phyloP scores from a whole-genome alignment of 2,113 vertebrate genomes.

The Anthoscopus minutus region DNA sequence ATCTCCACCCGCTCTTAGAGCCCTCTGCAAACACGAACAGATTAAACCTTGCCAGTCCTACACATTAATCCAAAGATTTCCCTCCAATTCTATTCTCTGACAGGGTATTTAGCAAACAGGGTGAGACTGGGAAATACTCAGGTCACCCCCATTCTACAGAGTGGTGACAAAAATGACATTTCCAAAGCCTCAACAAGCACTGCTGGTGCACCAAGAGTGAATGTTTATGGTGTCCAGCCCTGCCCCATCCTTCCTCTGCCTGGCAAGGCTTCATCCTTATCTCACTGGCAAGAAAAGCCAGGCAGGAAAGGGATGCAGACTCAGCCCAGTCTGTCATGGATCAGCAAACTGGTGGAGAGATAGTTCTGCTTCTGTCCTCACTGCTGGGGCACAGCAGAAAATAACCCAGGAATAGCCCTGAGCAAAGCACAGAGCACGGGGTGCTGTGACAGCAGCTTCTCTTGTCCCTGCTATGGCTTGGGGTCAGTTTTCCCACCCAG shows the following conservation, averaged over 20 bases:
- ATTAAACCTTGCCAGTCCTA: not conserved
- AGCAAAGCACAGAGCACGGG: not conserved
- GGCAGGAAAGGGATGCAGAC: not conserved
- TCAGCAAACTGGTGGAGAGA: not conserved
- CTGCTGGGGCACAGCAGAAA: not conserved
- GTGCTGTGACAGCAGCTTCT: not conserved
- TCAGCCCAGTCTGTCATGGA: not conserved
- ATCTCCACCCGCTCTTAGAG: not conserved
- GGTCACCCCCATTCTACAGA: not conserved
- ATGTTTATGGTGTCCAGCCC: not conserved
- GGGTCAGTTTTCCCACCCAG: not conserved
- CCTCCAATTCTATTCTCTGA: not conserved
- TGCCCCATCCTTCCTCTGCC: not conserved
- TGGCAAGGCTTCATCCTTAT: not conserved
- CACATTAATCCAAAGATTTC: not conserved
- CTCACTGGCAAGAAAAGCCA: not conserved
- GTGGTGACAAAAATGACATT: not conserved
- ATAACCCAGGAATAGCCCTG: not conserved
- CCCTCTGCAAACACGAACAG: not conserved
- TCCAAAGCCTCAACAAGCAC: fast-evolving
- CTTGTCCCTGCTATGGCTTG: fast-evolving
- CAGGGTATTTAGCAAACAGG: not conserved
- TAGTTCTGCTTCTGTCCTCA: not conserved
- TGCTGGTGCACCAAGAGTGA: not conserved
- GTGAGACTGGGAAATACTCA: not conserved